phyloP scores from a whole-genome alignment of 92 coral and sea anemone species.

The Parazoanthus atlanticus region DNA sequence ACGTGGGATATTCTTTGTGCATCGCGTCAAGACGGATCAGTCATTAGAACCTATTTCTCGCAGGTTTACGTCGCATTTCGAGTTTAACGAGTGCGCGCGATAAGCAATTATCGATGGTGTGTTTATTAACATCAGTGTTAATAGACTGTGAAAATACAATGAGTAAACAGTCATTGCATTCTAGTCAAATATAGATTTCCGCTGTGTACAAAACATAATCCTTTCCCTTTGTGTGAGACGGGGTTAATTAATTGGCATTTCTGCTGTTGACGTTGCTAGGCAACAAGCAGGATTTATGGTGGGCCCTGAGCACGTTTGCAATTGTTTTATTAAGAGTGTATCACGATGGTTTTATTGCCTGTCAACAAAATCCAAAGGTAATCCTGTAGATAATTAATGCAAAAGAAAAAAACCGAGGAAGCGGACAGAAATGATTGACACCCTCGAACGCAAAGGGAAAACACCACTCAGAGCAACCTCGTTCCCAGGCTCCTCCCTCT shows the following conservation, averaged over 20 bases:
- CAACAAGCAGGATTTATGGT: not conserved
- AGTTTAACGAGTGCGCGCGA: not conserved
- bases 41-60: not conserved
- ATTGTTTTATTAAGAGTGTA: too few species aligned
- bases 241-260: slow-evolving; percentile 4
- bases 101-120: not conserved
- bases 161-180: not conserved
- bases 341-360: too few species aligned
- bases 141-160: slow-evolving; percentile 29
- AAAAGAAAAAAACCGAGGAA: too few species aligned
- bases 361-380: too few species aligned
- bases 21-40: not conserved
- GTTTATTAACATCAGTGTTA: not conserved
- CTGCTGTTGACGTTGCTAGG: slow-evolving; percentile 20
- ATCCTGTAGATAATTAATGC: too few species aligned
- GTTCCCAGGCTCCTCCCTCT: too few species aligned
- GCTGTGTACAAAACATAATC: not conserved
- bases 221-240: not conserved
- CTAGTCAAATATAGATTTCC: slow-evolving; percentile 17
- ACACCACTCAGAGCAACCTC: too few species aligned
- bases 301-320: too few species aligned
- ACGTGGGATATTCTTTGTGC: not conserved
- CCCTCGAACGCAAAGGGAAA: too few species aligned
- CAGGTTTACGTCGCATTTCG: not conserved
- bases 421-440: too few species aligned